Percentiles rank a stretch among this genome's conserved stretches.
Conservation (phyloP, 2,113 vertebrate genomes). For the Leucoraja erinaceus region DNA sequence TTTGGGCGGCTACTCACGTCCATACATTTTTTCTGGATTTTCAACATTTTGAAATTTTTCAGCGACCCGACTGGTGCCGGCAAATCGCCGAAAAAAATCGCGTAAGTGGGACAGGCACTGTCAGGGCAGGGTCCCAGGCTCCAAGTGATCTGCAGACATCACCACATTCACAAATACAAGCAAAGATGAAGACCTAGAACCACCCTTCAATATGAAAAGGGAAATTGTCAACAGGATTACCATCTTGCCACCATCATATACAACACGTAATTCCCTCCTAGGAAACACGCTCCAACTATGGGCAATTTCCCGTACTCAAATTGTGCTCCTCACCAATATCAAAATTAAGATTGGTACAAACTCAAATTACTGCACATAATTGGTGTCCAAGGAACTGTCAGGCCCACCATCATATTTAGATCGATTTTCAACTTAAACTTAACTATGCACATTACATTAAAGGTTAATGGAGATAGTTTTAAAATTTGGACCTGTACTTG, state of each 20-base stretch:
- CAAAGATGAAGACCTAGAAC: neutral
- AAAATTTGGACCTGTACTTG: neutral
- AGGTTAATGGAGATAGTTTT: neutral
- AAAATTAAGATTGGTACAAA: neutral
- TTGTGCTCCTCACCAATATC: neutral
- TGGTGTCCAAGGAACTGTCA: neutral
- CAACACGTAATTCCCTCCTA: neutral
- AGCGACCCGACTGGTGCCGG: too few relatives aligned
- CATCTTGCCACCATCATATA: neutral
- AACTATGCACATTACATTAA: neutral
- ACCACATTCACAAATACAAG: neutral
- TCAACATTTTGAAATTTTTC: too few relatives aligned
- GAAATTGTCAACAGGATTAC: neutral
- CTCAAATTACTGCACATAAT: neutral
- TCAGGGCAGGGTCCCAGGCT: neutral
- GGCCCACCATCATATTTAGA: neutral
- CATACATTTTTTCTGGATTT: too few relatives aligned
- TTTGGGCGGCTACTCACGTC: too few relatives aligned
- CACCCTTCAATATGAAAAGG: neutral
- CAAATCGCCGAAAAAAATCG: too few relatives aligned
- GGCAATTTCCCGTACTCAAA: neutral
- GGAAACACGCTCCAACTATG: neutral
- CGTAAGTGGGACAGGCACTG: too few relatives aligned
- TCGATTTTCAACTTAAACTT: neutral
- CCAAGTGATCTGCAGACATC: neutral